phyloP scores from a whole-genome alignment of 2,888 invertebrate genomes.

The Eremobia ochroleuca region DNA sequence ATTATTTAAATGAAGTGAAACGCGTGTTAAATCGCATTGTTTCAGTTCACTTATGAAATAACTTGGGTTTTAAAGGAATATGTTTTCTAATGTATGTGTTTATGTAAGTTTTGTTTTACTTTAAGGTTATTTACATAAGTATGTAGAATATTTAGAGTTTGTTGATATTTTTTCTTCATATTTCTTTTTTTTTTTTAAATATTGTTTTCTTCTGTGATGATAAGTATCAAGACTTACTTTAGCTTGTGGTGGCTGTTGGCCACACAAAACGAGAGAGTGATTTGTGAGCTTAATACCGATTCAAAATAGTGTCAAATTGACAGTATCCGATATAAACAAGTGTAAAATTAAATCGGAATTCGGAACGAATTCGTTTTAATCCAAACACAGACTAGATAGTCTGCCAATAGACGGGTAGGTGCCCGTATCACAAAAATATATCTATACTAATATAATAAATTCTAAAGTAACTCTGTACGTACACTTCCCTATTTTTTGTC shows the following conservation, averaged over 20 bases:
- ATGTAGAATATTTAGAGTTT: neutral
- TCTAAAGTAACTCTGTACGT: too few species aligned
- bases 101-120: constrained; percentile 20
- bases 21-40: constrained; percentile 46
- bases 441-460: too few species aligned
- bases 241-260: neutral
- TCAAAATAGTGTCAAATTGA: constrained; percentile 18
- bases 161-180: neutral
- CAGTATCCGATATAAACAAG: neutral
- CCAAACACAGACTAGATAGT: neutral
- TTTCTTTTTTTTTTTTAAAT: neutral
- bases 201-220: neutral
- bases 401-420: neutral
- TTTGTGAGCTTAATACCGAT: neutral
- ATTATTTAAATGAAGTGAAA: constrained; percentile 63
- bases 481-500: too few species aligned
- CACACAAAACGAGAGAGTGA: neutral
- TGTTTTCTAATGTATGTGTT: constrained; percentile 31
- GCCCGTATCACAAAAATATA: neutral
- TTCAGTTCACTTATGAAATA: constrained; percentile 31
- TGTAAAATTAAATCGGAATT: constrained; percentile 1
- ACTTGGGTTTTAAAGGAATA: constrained; percentile 19
- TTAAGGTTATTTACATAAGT: neutral
- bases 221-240: neutral
- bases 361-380: constrained; percentile 19